Conservation (phyloP, 2,888 invertebrate species). For the Ochlodes sylvanus region DNA sequence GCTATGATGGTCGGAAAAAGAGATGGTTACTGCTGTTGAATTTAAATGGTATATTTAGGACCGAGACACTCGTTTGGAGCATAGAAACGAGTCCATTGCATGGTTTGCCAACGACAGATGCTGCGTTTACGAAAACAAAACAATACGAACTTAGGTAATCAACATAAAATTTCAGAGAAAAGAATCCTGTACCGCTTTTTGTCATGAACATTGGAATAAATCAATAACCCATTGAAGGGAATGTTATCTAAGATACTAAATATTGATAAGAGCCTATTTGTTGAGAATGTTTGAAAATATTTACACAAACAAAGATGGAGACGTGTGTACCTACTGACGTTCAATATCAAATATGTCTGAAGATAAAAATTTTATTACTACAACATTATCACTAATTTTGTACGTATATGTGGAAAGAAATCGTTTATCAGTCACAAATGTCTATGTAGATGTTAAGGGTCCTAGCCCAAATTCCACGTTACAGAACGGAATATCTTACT, state of each 20-base stretch:
- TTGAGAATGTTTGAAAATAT: too few species aligned
- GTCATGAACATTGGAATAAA: slow-evolving; percentile 13
- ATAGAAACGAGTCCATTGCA: slow-evolving; percentile 80
- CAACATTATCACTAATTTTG: too few species aligned
- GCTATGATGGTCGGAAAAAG: slow-evolving; percentile 65
- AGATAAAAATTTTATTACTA: too few species aligned
- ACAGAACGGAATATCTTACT: too few species aligned
- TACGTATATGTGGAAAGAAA: too few species aligned
- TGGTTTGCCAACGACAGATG: slow-evolving; percentile 70
- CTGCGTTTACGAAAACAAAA: slow-evolving; percentile 73
- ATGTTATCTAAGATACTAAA: slow-evolving; percentile 46
- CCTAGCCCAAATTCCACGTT: too few species aligned
- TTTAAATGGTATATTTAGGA: slow-evolving; percentile 80
- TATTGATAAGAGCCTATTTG: slow-evolving; percentile 10
- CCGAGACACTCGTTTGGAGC: slow-evolving; percentile 71
- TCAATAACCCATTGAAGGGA: slow-evolving; percentile 38
- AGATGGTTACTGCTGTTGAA: slow-evolving; percentile 74
- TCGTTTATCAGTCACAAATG: too few species aligned
- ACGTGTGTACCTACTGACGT: too few species aligned
- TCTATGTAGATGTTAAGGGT: too few species aligned
- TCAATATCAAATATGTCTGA: too few species aligned
- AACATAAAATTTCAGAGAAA: slow-evolving; percentile 61
- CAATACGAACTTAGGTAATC: slow-evolving; percentile 64
- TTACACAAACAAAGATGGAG: too few species aligned
- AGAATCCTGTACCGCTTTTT: slow-evolving; percentile 21